These are phyloP conservation scores for Porphyrio hochstetteri DNA, from an alignment of 2,113 vertebrate genomes.

Conservation along the genomic window DNA sequence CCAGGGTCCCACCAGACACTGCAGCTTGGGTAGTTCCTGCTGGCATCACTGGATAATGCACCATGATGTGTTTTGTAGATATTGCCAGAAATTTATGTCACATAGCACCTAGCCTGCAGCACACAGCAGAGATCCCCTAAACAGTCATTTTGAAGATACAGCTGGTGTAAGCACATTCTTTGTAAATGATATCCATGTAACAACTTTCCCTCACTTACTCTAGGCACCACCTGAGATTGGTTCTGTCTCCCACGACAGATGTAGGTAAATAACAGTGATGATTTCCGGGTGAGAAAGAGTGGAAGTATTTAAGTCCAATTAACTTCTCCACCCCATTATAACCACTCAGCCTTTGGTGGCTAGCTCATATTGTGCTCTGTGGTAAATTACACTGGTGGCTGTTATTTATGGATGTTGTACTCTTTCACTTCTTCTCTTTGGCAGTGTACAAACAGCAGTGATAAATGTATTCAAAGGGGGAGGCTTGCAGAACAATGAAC, in stretches of 20 bases:
- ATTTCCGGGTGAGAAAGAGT: neutral
- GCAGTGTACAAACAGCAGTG: constrained; percentile 92
- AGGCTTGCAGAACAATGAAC: constrained; percentile 87
- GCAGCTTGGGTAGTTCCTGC: neutral
- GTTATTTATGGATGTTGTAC: neutral
- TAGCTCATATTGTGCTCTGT: neutral
- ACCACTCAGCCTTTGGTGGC: neutral
- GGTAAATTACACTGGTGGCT: neutral
- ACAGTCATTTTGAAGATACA: neutral
- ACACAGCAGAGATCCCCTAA: neutral
- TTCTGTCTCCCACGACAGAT: neutral
- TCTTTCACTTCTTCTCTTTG: constrained; percentile 41
- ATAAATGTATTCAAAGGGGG: constrained; percentile 95
- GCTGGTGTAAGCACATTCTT: accelerated
- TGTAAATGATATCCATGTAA: neutral
- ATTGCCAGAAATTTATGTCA: neutral
- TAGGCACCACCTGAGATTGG: neutral
- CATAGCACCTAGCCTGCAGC: neutral
- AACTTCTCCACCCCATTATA: neutral
- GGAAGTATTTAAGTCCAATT: constrained; percentile 1
- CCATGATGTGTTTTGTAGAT: neutral
- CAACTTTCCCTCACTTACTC: neutral
- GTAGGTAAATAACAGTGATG: neutral
- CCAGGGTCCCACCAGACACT: neutral
- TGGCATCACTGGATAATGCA: neutral